Evolutionary conservation across 2,888 invertebrate genomes (phyloP), one percentile per base, ranked within the genome.

Genomic region (Linyphia triangularis): DNA sequence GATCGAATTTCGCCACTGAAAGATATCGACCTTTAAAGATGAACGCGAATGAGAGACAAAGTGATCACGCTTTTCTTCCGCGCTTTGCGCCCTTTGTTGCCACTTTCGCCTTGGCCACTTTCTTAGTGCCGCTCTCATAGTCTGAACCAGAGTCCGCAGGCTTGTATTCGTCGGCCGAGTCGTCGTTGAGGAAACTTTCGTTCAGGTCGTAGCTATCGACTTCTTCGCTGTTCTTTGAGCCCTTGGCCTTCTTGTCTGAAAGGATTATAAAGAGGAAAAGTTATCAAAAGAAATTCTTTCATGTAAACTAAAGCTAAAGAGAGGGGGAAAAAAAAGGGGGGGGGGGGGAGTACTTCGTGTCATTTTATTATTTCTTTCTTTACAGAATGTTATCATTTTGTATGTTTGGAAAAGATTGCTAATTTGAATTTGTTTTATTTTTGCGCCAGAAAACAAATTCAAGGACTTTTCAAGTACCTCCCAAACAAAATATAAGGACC

Each of bases 81-180:
- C 89, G 75, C 65, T 89, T 85, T 9, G 40, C 78, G 33, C 61
- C 78, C 28, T 73, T 84, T 7, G 30, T 89, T 61, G 51, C 9
- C 43, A 26, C 79, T 26, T 84, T 84, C 5, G 30, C 89, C 77
- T 90, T 90, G 26, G 85, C 83, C 16, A 90, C 61, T 67, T 82
- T 83, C n/a, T 90, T 90, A 16, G 88, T 59, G 37, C 90, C 90
- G 59, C 90, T 90, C 19, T 90, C 89, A 57, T 86, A 91, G 51
- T 91, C 90, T 63, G 89, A 89, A 67, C 90, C 91, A 77, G 90
- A 90, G 37, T 90, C 90, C 51, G 83, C 78, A 24, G 84, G 89
- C 59, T 89, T 84, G 61, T 78, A 82, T 24, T 79, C 79, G 63
- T 83, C 83, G 22, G 70, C 70, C 9, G 83, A 75, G 26, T 88